A percentile compares a stretch with the other conserved stretches of the same genome.
These are phyloP conservation scores for Lophotriccus pileatus DNA, from an alignment of 2,797 vertebrate species.

Conservation along the genomic window DNA sequence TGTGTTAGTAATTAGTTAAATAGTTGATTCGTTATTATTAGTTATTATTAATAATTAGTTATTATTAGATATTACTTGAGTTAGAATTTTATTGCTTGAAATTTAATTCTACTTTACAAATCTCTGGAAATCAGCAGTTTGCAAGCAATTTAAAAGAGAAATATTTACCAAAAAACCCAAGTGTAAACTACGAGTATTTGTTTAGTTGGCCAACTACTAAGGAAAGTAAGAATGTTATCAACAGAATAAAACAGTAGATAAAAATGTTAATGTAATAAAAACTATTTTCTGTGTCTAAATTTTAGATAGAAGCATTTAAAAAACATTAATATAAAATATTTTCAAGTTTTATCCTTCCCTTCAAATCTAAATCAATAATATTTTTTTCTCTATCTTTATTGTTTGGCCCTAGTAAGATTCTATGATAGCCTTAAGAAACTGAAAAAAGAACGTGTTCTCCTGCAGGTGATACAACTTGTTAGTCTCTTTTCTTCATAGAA, in stretches of 20 bases:
- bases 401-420: background rate
- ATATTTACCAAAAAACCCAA: background rate
- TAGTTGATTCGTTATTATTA: background rate
- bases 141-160: background rate
- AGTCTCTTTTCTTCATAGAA: background rate
- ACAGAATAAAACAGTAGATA: background rate
- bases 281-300: background rate
- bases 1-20: background rate
- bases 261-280: background rate
- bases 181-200: background rate
- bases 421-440: background rate
- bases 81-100: background rate
- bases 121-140: background rate
- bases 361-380: background rate
- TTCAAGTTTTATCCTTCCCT: background rate
- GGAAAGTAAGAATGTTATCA: background rate
- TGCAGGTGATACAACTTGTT: background rate
- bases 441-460: background rate
- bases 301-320: background rate
- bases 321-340: background rate
- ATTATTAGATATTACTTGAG: background rate
- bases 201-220: background rate
- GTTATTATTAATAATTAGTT: too few species aligned
- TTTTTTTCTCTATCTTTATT: background rate
- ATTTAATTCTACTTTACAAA: background rate